Percentiles rank a stretch among this genome's conserved stretches.
phyloP scores from a whole-genome alignment of 2,888 invertebrate genomes.

The Smittia aterrima region DNA sequence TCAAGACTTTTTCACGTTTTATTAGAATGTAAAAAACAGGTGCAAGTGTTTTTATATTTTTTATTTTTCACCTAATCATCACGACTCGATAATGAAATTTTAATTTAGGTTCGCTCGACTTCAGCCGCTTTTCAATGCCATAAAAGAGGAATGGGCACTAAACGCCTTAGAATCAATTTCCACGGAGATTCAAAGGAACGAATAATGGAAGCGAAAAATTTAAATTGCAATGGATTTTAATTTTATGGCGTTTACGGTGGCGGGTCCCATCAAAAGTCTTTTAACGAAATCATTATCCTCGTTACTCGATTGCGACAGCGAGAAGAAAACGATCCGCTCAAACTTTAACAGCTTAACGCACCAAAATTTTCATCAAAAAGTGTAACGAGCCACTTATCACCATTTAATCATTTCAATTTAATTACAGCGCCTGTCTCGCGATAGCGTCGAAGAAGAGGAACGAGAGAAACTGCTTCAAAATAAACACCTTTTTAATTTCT shows the following conservation, averaged over 20 bases:
- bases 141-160: background rate
- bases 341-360: background rate
- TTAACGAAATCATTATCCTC: background rate
- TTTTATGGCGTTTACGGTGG: background rate
- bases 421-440: constrained; percentile 35
- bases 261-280: background rate
- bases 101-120: background rate
- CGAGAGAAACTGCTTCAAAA: background rate
- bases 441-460: constrained; percentile 15
- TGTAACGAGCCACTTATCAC: constrained; percentile 38
- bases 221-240: constrained; percentile 12
- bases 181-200: background rate
- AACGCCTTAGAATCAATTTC: constrained; percentile 9
- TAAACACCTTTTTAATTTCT: constrained; percentile 40
- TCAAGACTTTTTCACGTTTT: no score
- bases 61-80: background rate
- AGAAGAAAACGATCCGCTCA: background rate
- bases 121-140: background rate
- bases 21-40: no score
- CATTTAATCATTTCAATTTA: constrained; percentile 42
- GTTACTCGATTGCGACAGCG: no score
- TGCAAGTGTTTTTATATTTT: constrained; percentile 31
- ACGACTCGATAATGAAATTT: constrained; percentile 24
- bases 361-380: background rate
- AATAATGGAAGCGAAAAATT: background rate